Percentiles rank a stretch among this genome's conserved stretches.
Evolutionary conservation across 2,888 invertebrate genomes (phyloP).

Genomic region (Hydriomena furcata): DNA sequence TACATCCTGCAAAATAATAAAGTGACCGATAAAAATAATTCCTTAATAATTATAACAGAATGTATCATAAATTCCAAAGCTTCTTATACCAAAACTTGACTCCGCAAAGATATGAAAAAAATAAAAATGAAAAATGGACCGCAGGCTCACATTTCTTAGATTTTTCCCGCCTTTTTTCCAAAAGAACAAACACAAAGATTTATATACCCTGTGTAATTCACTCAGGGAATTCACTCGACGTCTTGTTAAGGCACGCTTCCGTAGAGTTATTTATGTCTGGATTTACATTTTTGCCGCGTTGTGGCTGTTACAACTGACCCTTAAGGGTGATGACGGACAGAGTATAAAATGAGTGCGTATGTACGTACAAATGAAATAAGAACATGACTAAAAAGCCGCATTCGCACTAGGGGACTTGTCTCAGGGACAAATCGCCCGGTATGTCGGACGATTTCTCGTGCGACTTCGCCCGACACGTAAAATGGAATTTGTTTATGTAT

Average conservation of each 20-base stretch:
- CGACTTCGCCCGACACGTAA: too few species aligned
- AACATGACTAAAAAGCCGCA: too few species aligned
- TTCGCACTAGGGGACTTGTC: too few species aligned
- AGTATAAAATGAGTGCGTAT: too few species aligned
- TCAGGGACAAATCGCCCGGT: too few species aligned
- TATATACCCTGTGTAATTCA: constrained; percentile 34
- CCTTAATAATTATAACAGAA: too few species aligned
- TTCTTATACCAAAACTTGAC: neutral
- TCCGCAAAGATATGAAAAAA: constrained; percentile 8
- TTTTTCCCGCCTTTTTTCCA: constrained; percentile 26
- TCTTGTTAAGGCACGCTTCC: constrained; percentile 36
- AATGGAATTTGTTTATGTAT: too few species aligned
- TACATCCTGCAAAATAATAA: too few species aligned
- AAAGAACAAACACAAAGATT: constrained; percentile 37
- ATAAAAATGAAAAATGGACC: constrained; percentile 18
- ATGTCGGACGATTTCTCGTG: too few species aligned
- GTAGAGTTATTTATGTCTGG: constrained; percentile 31
- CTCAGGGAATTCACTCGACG: constrained; percentile 34
- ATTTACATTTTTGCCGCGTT: constrained; percentile 31
- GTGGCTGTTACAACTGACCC: neutral
- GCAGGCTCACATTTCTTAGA: constrained; percentile 13
- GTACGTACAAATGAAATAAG: too few species aligned
- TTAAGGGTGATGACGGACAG: neutral
- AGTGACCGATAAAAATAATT: too few species aligned
- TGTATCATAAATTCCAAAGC: too few species aligned